These are phyloP conservation scores for Copsychus sechellarum DNA, from an alignment of 2,113 vertebrate genomes.

Conservation along the genomic window DNA sequence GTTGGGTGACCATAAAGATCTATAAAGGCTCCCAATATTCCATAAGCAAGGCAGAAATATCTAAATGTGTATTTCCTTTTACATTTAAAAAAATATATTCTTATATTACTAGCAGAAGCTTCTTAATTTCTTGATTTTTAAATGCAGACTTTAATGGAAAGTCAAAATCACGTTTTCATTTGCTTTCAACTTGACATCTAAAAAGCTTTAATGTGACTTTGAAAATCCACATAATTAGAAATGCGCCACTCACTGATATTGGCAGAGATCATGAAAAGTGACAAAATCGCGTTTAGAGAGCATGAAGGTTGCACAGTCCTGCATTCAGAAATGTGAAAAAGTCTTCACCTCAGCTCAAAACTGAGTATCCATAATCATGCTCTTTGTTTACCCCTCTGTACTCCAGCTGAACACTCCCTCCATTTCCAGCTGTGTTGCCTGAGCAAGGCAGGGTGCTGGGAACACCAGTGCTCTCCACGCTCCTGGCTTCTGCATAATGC, in stretches of 20 bases:
- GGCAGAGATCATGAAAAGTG: neutral
- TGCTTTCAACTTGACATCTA: neutral
- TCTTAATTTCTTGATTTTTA: neutral
- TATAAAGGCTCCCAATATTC: neutral
- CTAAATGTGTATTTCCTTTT: neutral
- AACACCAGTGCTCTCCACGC: neutral
- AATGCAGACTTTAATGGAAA: neutral
- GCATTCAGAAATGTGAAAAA: neutral
- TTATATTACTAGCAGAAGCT: neutral
- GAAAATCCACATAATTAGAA: neutral
- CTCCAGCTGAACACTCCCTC: neutral
- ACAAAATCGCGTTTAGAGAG: neutral
- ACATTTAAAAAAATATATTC: neutral
- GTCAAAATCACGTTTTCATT: neutral
- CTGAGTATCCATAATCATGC: neutral
- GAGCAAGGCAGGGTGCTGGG: neutral
- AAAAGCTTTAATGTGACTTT: neutral
- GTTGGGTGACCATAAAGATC: neutral
- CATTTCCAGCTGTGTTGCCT: neutral
- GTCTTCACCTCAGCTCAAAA: neutral
- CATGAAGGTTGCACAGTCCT: neutral
- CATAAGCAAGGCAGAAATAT: neutral
- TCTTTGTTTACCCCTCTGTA: neutral
- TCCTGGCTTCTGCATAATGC: neutral
- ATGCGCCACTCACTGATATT: fast-evolving